Percentiles rank a stretch among this genome's conserved stretches.
Conservation (phyloP, 2,888 invertebrate species). For the Creontiades dilutus region DNA sequence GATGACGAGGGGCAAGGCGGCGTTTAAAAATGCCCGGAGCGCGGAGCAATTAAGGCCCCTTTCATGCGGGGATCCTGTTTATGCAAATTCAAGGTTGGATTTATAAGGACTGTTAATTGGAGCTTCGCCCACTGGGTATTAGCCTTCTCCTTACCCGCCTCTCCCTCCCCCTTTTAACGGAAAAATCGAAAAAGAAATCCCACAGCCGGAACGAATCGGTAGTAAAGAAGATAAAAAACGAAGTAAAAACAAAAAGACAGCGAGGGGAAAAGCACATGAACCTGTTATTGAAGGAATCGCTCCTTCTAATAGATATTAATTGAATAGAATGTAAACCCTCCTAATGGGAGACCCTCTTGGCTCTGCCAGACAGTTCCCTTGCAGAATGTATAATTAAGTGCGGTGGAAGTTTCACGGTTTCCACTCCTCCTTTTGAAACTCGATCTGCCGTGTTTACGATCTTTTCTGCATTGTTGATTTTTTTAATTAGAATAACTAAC, state of each 20-base stretch:
- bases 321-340: conserved; percentile 37
- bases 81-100: conserved; percentile 60
- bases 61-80: conserved; percentile 55
- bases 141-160: conserved; percentile 43
- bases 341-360: background rate
- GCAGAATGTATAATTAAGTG: conserved; percentile 1
- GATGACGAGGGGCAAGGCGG: conserved; percentile 1
- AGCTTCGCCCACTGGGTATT: conserved; percentile 63
- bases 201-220: conserved; percentile 24
- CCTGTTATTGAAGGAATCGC: conserved; percentile 46
- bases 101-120: conserved; percentile 65
- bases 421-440: background rate
- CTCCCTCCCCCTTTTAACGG: background rate
- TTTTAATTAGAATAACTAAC: too few species aligned
- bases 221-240: background rate
- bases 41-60: conserved; percentile 61
- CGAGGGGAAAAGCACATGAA: background rate
- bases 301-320: conserved; percentile 45
- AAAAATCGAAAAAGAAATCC: background rate
- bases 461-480: too few species aligned
- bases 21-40: conserved; percentile 56
- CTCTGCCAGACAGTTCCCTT: background rate
- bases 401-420: background rate
- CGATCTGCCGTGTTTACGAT: too few species aligned
- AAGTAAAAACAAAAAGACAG: background rate